These are phyloP conservation scores for Myripristis jacobus DNA, from an alignment of 2,797 vertebrate species.

Conservation along the genomic window DNA sequence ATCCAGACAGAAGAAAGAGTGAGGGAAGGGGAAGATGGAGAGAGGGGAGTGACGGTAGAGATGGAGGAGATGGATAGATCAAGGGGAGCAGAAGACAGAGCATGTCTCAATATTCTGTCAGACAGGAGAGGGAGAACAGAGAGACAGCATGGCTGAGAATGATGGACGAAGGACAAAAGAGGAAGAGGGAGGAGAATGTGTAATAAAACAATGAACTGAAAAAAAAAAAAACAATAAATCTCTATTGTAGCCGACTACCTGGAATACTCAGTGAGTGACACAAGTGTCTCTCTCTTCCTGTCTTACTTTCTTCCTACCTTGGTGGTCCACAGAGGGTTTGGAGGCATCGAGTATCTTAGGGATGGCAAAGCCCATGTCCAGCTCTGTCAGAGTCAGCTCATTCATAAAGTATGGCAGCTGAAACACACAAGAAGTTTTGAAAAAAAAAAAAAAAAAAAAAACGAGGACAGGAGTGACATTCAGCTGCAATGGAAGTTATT, in stretches of 20 bases:
- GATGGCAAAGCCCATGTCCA: slow-evolving; percentile 98
- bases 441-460: not conserved
- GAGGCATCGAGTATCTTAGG: slow-evolving; percentile 95
- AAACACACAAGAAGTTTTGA: slow-evolving; percentile 37
- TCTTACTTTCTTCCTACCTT: slow-evolving; percentile 88
- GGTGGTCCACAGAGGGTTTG: slow-evolving; percentile 93
- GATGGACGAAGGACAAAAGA: not conserved
- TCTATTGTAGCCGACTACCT: not conserved
- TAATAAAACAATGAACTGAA: slow-evolving; percentile 1
- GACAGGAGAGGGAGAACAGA: not conserved
- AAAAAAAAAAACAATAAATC: slow-evolving; percentile 10
- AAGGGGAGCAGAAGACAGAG: slow-evolving; percentile 5
- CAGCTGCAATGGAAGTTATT: not conserved
- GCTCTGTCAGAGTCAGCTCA: slow-evolving; percentile 95
- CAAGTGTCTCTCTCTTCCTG: no score
- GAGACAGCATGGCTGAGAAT: slow-evolving; percentile 5
- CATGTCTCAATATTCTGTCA: not conserved
- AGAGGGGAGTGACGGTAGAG: not conserved
- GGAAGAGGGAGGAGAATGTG: not conserved
- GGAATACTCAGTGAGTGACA: not conserved
- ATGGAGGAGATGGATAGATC: not conserved
- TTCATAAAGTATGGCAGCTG: slow-evolving; percentile 99
- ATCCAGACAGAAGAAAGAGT: slow-evolving; percentile 30
- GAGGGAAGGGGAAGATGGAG: not conserved
- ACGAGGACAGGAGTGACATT: not conserved